These are phyloP conservation scores for Cheirogaleus medius DNA, from an alignment of 2,113 vertebrate genomes.

Conservation along the genomic window DNA sequence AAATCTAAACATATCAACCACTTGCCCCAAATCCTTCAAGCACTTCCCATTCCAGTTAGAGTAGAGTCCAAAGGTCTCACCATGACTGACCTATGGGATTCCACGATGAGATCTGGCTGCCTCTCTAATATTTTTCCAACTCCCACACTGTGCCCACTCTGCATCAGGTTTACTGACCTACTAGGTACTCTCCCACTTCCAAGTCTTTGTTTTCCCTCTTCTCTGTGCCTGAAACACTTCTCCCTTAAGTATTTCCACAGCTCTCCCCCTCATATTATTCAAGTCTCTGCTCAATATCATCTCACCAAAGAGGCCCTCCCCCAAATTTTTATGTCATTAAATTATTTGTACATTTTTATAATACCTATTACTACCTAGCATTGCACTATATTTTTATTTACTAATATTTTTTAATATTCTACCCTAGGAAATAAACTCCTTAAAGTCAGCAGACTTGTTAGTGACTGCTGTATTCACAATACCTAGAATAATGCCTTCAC, in stretches of 20 bases:
- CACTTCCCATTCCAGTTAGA: background rate
- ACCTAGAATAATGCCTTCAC: background rate
- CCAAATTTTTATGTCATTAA: background rate
- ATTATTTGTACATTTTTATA: background rate
- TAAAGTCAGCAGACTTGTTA: background rate
- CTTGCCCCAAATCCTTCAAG: background rate
- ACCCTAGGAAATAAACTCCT: background rate
- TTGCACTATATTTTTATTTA: background rate
- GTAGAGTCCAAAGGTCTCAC: background rate
- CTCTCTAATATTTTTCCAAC: background rate
- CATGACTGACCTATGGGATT: background rate
- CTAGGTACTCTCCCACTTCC: too few relatives aligned
- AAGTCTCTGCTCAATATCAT: background rate
- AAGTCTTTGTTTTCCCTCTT: background rate
- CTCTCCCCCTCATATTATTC: background rate
- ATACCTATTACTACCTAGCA: background rate
- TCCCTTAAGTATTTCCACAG: background rate
- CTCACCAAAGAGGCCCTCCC: background rate
- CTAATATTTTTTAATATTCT: background rate
- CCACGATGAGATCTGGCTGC: accelerated
- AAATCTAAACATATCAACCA: background rate
- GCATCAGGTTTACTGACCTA: background rate
- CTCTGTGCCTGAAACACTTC: background rate
- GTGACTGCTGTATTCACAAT: background rate
- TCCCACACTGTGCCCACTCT: too few relatives aligned